phyloP scores from a whole-genome alignment of 2,797 vertebrate genomes.

The Moxostoma hubbsi region DNA sequence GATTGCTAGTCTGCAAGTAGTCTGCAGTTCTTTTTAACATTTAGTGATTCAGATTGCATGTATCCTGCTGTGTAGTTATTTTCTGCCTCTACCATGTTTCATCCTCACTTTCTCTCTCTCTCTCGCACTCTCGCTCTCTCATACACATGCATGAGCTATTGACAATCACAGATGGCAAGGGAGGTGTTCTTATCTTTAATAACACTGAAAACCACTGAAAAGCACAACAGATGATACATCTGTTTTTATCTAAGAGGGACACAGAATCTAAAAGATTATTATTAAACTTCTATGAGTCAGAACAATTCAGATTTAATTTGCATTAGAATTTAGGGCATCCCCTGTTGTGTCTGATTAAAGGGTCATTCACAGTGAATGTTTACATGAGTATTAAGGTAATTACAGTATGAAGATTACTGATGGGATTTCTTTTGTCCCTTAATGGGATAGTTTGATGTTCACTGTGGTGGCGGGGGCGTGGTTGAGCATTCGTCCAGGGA shows the following conservation, averaged over 20 bases:
- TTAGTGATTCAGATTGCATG: neutral
- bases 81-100: neutral
- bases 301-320: too few relatives aligned
- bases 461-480: too few relatives aligned
- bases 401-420: neutral
- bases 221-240: conserved; percentile 30
- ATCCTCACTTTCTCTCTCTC: neutral
- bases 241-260: conserved; percentile 25
- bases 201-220: conserved; percentile 24
- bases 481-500: too few relatives aligned
- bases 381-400: neutral
- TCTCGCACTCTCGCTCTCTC: neutral
- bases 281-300: too few relatives aligned
- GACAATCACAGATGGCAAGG: conserved; percentile 47
- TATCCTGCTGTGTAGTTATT: neutral
- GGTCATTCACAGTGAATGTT: neutral
- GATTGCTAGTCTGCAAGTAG: neutral
- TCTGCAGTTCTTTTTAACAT: neutral
- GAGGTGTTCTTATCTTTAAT: conserved; percentile 16
- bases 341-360: neutral
- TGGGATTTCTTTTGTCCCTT: neutral
- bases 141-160: conserved; percentile 27
- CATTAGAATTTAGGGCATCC: neutral
- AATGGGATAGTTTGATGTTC: too few relatives aligned
- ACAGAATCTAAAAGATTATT: neutral